Evolutionary conservation across 2,888 invertebrate species (phyloP), one percentile per base, ranked within the genome.

Genomic region (Nephrotoma flavescens): DNA sequence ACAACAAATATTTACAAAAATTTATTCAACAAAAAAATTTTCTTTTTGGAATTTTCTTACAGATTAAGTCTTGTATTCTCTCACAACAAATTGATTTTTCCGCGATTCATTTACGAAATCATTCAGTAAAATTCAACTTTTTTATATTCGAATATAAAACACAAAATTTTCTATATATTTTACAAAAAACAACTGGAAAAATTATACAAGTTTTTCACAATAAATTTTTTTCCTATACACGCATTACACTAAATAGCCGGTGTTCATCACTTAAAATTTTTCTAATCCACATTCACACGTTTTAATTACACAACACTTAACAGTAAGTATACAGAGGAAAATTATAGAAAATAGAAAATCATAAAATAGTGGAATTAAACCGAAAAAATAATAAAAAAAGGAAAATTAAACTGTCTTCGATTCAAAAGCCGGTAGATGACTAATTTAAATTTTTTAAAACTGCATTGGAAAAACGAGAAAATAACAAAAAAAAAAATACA

Each of bases 361-460:
- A 84, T 4, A 84, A 41, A 83, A 41, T 47, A 41, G 9, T n/a
- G 84, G 42, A 84, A 84, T 71, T 31, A 71, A 71, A 71, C 71
- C 71, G 71, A 71, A 71, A 71, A 71, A 71, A 71, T 71, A 71
- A 71, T 71, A 71, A 71, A 71, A 31, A 71, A 41, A 84, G 84
- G 42, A 84, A 84, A 84, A 84, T 84, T 84, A 41, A 84, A 84
- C 41, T 84, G 84, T 42, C 31, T 84, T 42, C 84, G 42, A 84
- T 84, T 84, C 84, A 84, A 84, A 84, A 42, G 84, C 42, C 84
- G 84, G 84, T 42, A 84, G 84, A 84, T 84, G 84, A 84, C 84
- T 84, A 42, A 42, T 42, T 84, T n/a, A 7, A 84, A 84, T 84
- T 31, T 71, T 9, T 11, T 71, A 11, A 9, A 71, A 71, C 71